These are phyloP conservation scores for Syngnathus floridae DNA, from an alignment of 2,113 vertebrate species.

Conservation along the genomic window DNA sequence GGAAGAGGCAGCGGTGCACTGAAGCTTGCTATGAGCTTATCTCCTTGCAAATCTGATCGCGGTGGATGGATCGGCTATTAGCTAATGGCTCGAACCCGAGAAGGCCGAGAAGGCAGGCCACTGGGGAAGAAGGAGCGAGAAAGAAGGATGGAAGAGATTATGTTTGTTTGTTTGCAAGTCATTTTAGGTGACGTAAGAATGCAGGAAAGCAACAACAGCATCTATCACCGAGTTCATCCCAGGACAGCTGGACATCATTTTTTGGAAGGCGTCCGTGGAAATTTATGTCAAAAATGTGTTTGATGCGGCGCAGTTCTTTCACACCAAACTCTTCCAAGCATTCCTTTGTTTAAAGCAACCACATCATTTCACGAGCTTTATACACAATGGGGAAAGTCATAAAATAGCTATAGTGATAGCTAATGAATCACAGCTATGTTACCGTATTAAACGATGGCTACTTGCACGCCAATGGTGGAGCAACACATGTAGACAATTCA, in stretches of 20 bases:
- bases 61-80: constrained; percentile 54
- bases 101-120: constrained; percentile 5
- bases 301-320: too few species aligned
- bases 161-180: constrained; percentile 7
- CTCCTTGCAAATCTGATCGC: constrained; percentile 51
- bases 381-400: neutral
- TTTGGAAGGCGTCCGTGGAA: neutral
- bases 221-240: constrained; percentile 16
- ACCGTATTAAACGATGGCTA: neutral
- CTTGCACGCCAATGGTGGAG: too few species aligned
- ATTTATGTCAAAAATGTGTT: too few species aligned
- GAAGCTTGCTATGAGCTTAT: constrained; percentile 30
- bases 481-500: too few species aligned
- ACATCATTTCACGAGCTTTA: neutral
- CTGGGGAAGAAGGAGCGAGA: neutral
- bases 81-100: constrained; percentile 52
- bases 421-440: neutral
- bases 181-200: constrained; percentile 5
- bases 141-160: neutral
- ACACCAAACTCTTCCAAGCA: too few species aligned
- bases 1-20: constrained; percentile 60
- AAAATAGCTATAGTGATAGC: neutral
- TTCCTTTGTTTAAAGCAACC: neutral
- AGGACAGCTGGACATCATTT: constrained; percentile 17
- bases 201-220: constrained; percentile 25